Percentiles rank a stretch among this genome's conserved stretches.
phyloP scores from a whole-genome alignment of 2,113 vertebrate genomes.

The Pelmatolapia mariae region DNA sequence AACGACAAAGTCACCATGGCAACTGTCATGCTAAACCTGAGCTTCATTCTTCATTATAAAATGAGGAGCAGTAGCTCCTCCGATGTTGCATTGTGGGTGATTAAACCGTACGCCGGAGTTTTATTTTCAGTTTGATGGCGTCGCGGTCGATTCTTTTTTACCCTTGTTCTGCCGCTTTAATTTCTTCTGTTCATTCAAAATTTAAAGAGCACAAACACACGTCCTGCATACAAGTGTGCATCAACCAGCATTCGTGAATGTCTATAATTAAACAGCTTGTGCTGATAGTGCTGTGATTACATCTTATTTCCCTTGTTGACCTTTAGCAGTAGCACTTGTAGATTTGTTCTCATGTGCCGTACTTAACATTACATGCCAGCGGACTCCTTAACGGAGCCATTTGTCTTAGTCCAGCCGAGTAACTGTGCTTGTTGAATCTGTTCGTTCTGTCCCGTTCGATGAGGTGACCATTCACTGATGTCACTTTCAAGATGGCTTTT shows the following conservation, averaged over 20 bases:
- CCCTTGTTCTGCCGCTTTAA: not conserved
- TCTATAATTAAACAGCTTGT: not conserved
- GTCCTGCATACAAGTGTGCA: not conserved
- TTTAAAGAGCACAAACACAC: not conserved
- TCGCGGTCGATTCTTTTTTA: not conserved
- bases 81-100: constrained; percentile 44
- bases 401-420: not conserved
- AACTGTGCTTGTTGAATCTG: not conserved
- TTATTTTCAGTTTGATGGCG: constrained; percentile 40
- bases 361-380: not conserved
- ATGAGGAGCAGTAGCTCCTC: constrained; percentile 10
- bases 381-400: constrained; percentile 5
- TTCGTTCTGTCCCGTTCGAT: constrained; percentile 4
- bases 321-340: not conserved
- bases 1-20: constrained; percentile 63
- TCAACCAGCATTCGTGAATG: not conserved
- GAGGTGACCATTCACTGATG: constrained; percentile 29
- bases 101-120: constrained; percentile 29
- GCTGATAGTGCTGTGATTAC: not conserved
- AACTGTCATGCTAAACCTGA: constrained; percentile 61
- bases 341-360: constrained; percentile 7
- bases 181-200: not conserved
- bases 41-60: constrained; percentile 28
- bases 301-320: not conserved
- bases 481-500: constrained; percentile 25